Evolutionary conservation across 2,888 invertebrate species (phyloP).

Genomic region (Uloborus plumipes): DNA sequence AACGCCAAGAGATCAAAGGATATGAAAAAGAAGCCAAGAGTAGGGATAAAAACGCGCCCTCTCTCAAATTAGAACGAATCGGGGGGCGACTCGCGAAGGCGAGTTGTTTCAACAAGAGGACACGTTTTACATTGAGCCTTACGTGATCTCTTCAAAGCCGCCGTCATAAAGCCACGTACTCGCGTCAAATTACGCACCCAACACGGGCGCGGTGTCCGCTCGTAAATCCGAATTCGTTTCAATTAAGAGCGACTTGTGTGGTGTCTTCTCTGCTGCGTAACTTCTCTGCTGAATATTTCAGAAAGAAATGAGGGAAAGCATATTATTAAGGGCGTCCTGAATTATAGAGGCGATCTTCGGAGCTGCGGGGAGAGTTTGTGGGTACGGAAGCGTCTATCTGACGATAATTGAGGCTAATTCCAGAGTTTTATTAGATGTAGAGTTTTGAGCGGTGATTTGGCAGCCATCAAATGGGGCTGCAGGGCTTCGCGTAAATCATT

Average conservation of each 20-base stretch:
- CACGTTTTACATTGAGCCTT: constrained; percentile 48
- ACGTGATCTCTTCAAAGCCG: constrained; percentile 40
- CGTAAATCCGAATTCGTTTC: constrained; percentile 61
- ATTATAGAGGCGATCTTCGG: constrained; percentile 22
- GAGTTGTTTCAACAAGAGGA: constrained; percentile 26
- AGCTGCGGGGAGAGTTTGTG: constrained; percentile 3
- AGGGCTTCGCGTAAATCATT: no score
- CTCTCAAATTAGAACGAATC: constrained; percentile 16
- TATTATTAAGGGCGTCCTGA: constrained; percentile 28
- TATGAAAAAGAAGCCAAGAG: constrained; percentile 10
- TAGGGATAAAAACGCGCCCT: background rate
- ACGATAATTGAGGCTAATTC: constrained; percentile 40
- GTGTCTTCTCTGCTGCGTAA: constrained; percentile 4
- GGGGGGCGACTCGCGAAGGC: background rate
- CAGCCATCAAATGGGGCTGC: no score
- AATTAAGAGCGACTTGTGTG: constrained; percentile 37
- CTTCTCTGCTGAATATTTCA: constrained; percentile 49
- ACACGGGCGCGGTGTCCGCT: constrained; percentile 12
- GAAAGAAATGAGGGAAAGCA: constrained; percentile 26
- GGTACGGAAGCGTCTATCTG: constrained; percentile 4
- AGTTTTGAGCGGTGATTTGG: background rate
- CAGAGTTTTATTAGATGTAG: constrained; percentile 26
- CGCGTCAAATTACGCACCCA: constrained; percentile 39
- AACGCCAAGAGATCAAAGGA: no score
- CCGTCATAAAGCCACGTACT: constrained; percentile 48